A percentile compares a stretch with the other conserved stretches of the same genome.
These are phyloP conservation scores for Cataglyphis albicans DNA, from an alignment of 2,888 invertebrate species.

Conservation along the genomic window DNA sequence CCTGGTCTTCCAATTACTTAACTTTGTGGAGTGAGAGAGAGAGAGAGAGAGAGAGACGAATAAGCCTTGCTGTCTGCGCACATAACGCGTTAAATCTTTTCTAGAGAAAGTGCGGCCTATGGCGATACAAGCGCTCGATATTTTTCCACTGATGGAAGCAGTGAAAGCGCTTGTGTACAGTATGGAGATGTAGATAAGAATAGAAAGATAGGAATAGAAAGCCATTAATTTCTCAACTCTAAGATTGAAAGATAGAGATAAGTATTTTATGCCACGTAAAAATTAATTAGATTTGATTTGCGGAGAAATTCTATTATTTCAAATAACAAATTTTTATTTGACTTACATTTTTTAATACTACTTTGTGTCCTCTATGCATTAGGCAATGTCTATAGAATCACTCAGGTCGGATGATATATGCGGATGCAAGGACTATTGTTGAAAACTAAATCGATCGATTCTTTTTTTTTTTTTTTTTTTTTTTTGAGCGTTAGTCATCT, in stretches of 20 bases:
- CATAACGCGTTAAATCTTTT: constrained; percentile 46
- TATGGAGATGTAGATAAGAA: not conserved
- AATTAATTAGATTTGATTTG: not conserved
- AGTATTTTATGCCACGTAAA: not conserved
- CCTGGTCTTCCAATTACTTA: constrained; percentile 80
- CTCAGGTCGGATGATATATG: constrained; percentile 27
- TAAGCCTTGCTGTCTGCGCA: constrained; percentile 31
- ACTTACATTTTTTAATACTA: not conserved
- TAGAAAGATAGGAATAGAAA: not conserved
- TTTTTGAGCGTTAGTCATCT: constrained; percentile 49
- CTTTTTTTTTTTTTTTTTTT: not conserved
- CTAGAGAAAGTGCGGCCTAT: constrained; percentile 20
- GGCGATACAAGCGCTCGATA: constrained; percentile 21
- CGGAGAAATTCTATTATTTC: not conserved
- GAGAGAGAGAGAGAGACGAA: not conserved
- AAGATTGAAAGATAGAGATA: not conserved
- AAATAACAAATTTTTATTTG: constrained; percentile 1
- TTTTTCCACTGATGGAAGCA: not conserved
- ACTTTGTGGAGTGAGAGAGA: constrained; percentile 59
- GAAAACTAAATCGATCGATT: constrained; percentile 40
- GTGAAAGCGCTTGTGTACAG: not conserved
- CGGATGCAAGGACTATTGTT: constrained; percentile 13
- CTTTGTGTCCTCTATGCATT: not conserved
- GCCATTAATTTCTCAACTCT: not conserved
- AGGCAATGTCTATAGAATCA: constrained; percentile 7